These are phyloP conservation scores for Atlantisia rogersi DNA, from an alignment of 2,113 vertebrate species.

Conservation along the genomic window DNA sequence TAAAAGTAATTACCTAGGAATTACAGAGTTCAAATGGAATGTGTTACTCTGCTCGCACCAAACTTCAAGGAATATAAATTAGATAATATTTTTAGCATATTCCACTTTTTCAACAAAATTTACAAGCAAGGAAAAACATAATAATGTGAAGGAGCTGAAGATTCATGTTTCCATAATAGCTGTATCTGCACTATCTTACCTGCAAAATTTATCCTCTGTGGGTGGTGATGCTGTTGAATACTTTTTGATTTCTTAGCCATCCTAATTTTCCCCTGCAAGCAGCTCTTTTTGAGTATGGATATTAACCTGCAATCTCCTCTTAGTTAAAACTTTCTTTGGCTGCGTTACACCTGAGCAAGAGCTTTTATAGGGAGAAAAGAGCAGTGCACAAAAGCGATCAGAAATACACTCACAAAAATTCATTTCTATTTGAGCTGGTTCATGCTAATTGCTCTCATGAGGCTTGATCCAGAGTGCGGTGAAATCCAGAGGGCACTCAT, in stretches of 20 bases:
- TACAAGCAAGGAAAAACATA: neutral
- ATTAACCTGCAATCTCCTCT: neutral
- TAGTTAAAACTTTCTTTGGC: neutral
- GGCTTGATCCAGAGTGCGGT: neutral
- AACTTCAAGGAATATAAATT: neutral
- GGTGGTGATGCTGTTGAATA: neutral
- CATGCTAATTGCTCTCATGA: conserved; percentile 7
- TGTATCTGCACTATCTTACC: neutral
- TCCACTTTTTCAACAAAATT: neutral
- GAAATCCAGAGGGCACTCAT: neutral
- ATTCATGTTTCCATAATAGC: neutral
- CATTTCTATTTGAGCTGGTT: neutral
- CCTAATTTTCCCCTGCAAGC: neutral
- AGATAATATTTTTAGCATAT: neutral
- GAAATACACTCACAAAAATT: neutral
- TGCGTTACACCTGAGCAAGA: neutral
- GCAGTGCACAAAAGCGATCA: neutral
- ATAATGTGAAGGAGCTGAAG: neutral
- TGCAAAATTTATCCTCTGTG: neutral
- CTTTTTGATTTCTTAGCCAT: neutral
- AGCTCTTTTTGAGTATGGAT: neutral
- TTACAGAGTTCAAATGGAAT: neutral
- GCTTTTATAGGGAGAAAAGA: neutral
- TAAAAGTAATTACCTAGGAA: conserved; percentile 9
- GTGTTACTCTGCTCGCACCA: neutral